These are phyloP conservation scores for Autographa gamma DNA, from an alignment of 2,888 invertebrate genomes.

Conservation along the genomic window DNA sequence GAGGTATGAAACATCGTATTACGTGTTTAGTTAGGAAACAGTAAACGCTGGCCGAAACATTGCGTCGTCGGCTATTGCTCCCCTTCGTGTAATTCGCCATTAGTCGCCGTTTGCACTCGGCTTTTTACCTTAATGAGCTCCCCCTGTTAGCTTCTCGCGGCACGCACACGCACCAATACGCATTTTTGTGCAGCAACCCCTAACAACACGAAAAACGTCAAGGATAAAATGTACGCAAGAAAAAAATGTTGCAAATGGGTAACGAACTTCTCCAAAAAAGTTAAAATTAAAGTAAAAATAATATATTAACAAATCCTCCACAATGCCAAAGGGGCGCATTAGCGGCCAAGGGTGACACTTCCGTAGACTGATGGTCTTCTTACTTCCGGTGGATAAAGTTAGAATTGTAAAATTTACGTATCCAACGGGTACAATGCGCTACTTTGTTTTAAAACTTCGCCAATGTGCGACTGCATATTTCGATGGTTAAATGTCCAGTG, in stretches of 20 bases:
- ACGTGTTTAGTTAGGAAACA: constrained; percentile 20
- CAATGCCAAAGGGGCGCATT: constrained; percentile 48
- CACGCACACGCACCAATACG: constrained; percentile 83
- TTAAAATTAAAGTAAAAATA: constrained; percentile 25
- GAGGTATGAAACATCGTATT: background rate
- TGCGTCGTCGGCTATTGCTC: constrained; percentile 73
- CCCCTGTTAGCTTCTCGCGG: constrained; percentile 75
- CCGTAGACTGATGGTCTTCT: constrained; percentile 60
- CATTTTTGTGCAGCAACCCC: constrained; percentile 83
- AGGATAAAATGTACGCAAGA: constrained; percentile 46
- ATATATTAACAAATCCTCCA: constrained; percentile 46
- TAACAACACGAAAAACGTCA: constrained; percentile 59
- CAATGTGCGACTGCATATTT: background rate
- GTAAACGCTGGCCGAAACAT: constrained; percentile 60
- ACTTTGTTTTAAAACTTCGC: background rate
- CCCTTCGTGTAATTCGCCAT: constrained; percentile 89
- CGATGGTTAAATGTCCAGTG: background rate
- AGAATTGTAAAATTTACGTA: constrained; percentile 25
- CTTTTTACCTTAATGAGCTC: constrained; percentile 89
- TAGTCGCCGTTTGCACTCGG: constrained; percentile 88
- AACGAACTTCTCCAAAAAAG: constrained; percentile 44
- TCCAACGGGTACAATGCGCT: background rate
- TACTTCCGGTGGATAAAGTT: constrained; percentile 57
- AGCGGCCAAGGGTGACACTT: constrained; percentile 61
- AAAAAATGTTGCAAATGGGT: constrained; percentile 56